These are phyloP conservation scores for Eugnorisma glareosa DNA, from an alignment of 2,888 invertebrate species.

Conservation along the genomic window DNA sequence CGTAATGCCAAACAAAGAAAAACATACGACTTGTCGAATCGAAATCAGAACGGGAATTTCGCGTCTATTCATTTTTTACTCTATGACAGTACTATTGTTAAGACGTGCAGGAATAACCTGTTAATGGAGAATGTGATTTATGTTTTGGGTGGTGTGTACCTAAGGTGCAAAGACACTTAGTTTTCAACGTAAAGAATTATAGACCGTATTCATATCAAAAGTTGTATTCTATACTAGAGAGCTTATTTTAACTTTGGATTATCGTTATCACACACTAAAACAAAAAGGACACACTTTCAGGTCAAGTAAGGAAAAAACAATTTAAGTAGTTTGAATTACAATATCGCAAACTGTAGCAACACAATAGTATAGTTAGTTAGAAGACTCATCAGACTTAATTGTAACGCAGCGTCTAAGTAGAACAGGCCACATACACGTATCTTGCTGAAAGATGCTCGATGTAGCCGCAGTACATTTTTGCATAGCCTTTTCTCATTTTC, in stretches of 20 bases:
- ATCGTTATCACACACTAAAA: not conserved
- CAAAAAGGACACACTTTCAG: not conserved
- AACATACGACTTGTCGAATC: too few species aligned
- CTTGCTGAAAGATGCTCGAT: slow-evolving; percentile 24
- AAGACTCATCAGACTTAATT: not conserved
- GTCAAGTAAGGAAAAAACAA: not conserved
- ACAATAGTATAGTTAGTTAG: not conserved
- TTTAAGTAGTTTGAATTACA: not conserved
- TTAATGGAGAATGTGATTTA: not conserved
- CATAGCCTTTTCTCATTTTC: slow-evolving; percentile 4
- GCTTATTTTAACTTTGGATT: not conserved
- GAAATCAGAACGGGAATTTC: too few species aligned
- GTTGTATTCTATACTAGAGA: not conserved
- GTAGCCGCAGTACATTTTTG: slow-evolving; percentile 29
- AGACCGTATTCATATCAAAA: not conserved
- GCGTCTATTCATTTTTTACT: not conserved
- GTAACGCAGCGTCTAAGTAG: not conserved
- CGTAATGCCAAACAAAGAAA: too few species aligned
- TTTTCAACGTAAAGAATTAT: accelerated
- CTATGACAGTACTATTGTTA: not conserved
- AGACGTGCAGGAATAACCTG: not conserved
- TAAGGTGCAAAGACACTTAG: not conserved
- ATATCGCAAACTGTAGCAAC: slow-evolving; percentile 23
- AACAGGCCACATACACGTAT: not conserved
- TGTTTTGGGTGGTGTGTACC: not conserved